Conservation (phyloP, 1,140 invertebrate genomes). For the Pseudoatta argentina region DNA sequence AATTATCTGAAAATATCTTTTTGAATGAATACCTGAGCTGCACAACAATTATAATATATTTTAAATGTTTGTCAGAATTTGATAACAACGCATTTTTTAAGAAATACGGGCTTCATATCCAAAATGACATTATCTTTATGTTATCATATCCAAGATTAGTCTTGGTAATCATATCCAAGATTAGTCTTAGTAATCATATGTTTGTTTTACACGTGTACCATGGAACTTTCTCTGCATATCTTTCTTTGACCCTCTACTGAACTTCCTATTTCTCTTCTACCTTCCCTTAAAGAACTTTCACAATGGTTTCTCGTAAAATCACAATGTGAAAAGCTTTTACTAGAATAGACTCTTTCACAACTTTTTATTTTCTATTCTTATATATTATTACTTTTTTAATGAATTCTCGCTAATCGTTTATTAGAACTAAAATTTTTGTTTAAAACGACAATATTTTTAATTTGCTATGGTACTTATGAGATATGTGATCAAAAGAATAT, state of each 20-base stretch:
- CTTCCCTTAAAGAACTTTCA: slow-evolving; percentile 43
- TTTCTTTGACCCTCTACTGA: slow-evolving; percentile 52
- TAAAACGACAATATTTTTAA: neutral
- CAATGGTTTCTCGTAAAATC: slow-evolving; percentile 1
- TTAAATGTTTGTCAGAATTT: slow-evolving; percentile 13
- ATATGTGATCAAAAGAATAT: neutral
- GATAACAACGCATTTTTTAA: slow-evolving; percentile 67
- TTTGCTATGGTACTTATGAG: neutral
- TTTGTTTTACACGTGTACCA: slow-evolving; percentile 65
- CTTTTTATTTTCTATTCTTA: neutral
- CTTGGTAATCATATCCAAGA: slow-evolving; percentile 76
- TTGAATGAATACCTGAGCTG: neutral
- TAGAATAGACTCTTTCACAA: neutral
- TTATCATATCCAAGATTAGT: slow-evolving; percentile 78
- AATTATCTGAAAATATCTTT: neutral
- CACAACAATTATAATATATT: neutral
- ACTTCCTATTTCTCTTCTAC: slow-evolving; percentile 11
- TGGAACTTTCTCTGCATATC: slow-evolving; percentile 65
- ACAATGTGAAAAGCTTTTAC: neutral
- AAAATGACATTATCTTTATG: slow-evolving; percentile 76
- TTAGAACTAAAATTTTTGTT: neutral
- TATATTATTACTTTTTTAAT: neutral
- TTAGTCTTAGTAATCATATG: slow-evolving; percentile 76
- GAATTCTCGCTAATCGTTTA: neutral
- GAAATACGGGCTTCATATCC: slow-evolving; percentile 28